Evolutionary conservation across 2,888 invertebrate genomes (phyloP).

Genomic region (Sepiola atlantica): DNA sequence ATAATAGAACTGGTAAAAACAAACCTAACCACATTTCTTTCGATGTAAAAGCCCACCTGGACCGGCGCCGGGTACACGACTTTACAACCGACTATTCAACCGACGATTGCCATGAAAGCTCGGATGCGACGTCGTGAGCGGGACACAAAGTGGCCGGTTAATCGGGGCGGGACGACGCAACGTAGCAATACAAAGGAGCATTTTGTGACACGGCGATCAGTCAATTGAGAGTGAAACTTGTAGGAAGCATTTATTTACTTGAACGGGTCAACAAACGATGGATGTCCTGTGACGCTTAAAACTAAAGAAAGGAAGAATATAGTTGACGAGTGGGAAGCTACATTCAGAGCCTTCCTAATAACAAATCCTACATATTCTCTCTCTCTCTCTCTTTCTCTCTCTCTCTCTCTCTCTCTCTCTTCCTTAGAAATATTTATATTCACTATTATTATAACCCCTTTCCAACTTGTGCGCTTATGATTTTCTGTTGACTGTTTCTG

Average conservation of each 20-base stretch:
- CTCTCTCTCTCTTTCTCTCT: not conserved
- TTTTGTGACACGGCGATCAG: not conserved
- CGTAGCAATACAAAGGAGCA: not conserved
- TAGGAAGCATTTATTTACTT: not conserved
- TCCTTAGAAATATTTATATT: too few species aligned
- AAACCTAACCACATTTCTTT: not conserved
- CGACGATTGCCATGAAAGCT: not conserved
- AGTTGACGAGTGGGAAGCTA: not conserved
- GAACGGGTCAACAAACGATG: not conserved
- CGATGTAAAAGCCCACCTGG: not conserved
- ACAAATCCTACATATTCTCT: too few species aligned
- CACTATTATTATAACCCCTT: too few species aligned
- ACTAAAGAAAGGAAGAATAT: not conserved
- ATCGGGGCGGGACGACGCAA: not conserved
- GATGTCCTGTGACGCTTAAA: not conserved
- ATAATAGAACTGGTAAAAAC: not conserved
- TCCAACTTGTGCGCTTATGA: too few species aligned
- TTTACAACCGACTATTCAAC: constrained; percentile 32
- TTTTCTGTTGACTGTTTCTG: too few species aligned
- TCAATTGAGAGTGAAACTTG: not conserved
- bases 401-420: not conserved
- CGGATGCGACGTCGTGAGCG: not conserved
- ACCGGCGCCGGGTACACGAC: not conserved
- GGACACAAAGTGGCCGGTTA: not conserved
- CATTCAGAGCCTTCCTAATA: not conserved